Conservation (phyloP, 2,888 invertebrate species). For the Platypus cylindrus region DNA sequence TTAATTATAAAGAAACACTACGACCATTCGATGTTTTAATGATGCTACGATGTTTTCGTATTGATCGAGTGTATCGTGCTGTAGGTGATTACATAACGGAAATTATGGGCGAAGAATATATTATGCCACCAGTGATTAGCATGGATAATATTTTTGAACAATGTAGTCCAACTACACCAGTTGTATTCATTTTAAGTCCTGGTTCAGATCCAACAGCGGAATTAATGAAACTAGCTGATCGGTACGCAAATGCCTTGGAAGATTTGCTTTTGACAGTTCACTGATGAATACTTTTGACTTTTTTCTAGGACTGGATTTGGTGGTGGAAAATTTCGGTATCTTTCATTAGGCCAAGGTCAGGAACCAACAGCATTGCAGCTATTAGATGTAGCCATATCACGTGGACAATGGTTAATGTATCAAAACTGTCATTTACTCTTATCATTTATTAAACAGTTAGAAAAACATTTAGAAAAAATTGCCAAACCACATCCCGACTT, state of each 20-base stretch:
- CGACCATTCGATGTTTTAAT: slow-evolving; percentile 60
- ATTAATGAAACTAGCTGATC: slow-evolving; percentile 64
- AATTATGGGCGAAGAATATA: slow-evolving; percentile 77
- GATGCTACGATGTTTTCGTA: slow-evolving; percentile 78
- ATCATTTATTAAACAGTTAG: slow-evolving; percentile 64
- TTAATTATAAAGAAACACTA: slow-evolving; percentile 51
- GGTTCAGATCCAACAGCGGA: slow-evolving; percentile 89
- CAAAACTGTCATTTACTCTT: slow-evolving; percentile 86
- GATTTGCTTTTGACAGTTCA: background rate
- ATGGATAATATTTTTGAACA: slow-evolving; percentile 76
- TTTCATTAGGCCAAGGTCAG: slow-evolving; percentile 90
- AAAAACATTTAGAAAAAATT: slow-evolving; percentile 70
- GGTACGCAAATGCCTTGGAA: slow-evolving; percentile 22
- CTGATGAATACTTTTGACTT: background rate
- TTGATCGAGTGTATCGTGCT: slow-evolving; percentile 79
- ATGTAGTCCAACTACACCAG: slow-evolving; percentile 69
- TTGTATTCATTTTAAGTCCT: slow-evolving; percentile 86
- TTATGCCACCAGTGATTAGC: slow-evolving; percentile 79
- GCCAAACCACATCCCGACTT: slow-evolving; percentile 81
- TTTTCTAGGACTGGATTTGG: slow-evolving; percentile 46
- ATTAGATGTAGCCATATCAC: slow-evolving; percentile 52
- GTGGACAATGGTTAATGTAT: slow-evolving; percentile 84
- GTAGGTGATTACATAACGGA: slow-evolving; percentile 69
- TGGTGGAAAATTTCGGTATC: slow-evolving; percentile 68
- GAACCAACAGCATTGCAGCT: slow-evolving; percentile 66